A percentile compares a stretch with the other conserved stretches of the same genome.
These are phyloP conservation scores for Desmophyllum pertusum DNA, from an alignment of 92 coral and sea anemone species.

Conservation along the genomic window DNA sequence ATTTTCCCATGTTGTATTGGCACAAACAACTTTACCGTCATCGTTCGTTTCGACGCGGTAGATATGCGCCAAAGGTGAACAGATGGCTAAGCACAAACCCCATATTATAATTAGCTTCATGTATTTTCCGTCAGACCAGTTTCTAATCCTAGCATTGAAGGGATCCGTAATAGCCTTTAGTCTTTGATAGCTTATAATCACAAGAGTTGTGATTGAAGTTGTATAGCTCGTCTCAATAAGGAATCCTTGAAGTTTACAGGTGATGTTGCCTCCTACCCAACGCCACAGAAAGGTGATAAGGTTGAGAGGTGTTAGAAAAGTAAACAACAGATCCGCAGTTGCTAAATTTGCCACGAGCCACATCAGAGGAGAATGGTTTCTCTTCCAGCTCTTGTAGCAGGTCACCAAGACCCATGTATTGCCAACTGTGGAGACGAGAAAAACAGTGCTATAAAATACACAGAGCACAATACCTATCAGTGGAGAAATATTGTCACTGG, in stretches of 20 bases:
- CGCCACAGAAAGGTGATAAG: conserved; percentile 6
- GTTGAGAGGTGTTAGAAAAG: conserved; percentile 31
- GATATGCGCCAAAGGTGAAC: conserved; percentile 34
- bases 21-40: background rate
- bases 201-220: conserved; percentile 38
- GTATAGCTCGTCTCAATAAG: conserved; percentile 43
- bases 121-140: background rate
- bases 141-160: background rate
- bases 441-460: conserved; percentile 12
- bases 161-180: conserved; percentile 33
- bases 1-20: conserved; percentile 34
- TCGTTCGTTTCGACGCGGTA: conserved; percentile 14
- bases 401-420: conserved; percentile 23
- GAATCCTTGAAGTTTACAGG: conserved; percentile 48
- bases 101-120: background rate
- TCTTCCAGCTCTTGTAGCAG: background rate
- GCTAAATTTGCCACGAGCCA: conserved; percentile 42
- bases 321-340: conserved; percentile 39
- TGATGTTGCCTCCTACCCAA: conserved; percentile 40
- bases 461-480: background rate
- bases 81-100: conserved; percentile 11
- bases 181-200: conserved; percentile 22
- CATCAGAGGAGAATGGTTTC: conserved; percentile 5
- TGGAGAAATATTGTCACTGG: conserved; percentile 3
- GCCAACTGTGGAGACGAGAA: conserved; percentile 22